These are phyloP conservation scores for Plagiodera versicolora DNA, from an alignment of 2,888 invertebrate genomes.

Conservation along the genomic window DNA sequence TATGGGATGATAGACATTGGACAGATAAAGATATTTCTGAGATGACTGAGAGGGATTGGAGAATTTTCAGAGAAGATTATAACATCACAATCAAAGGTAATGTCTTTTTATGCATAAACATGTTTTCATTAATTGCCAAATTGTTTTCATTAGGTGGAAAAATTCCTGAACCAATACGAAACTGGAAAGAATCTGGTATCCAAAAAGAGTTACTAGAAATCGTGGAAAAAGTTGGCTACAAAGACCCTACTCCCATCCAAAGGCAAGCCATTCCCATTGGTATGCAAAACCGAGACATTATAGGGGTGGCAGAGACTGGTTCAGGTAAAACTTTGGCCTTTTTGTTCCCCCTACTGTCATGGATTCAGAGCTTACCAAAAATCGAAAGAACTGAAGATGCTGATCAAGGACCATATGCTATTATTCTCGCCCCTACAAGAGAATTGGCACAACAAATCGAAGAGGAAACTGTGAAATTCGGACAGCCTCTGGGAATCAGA, in stretches of 20 bases:
- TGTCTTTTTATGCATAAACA: too few species aligned
- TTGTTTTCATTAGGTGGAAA: slow-evolving; percentile 70
- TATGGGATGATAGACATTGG: slow-evolving; percentile 99
- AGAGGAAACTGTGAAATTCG: slow-evolving; percentile 98
- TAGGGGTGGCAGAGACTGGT: slow-evolving; percentile 96
- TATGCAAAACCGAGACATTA: slow-evolving; percentile 90
- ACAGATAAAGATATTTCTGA: slow-evolving; percentile 90
- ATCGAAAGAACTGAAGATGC: slow-evolving; percentile 88
- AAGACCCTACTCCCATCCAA: slow-evolving; percentile 98
- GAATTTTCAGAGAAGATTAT: slow-evolving; percentile 99
- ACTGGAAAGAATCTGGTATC: slow-evolving; percentile 93
- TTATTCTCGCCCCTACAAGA: slow-evolving; percentile 98
- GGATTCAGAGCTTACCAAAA: slow-evolving; percentile 98
- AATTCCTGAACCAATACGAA: slow-evolving; percentile 94
- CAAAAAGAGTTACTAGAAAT: slow-evolving; percentile 90
- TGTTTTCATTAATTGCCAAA: too few species aligned
- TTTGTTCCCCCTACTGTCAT: slow-evolving; percentile 92
- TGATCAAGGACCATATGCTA: slow-evolving; percentile 97
- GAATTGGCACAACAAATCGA: slow-evolving; percentile 99
- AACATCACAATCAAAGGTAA: slow-evolving; percentile 93
- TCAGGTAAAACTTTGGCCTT: slow-evolving; percentile 97
- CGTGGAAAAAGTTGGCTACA: slow-evolving; percentile 92
- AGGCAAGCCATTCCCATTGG: slow-evolving; percentile 99
- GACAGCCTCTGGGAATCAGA: slow-evolving; percentile 84
- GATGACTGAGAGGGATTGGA: slow-evolving; percentile 99